Percentiles rank a stretch among this genome's conserved stretches.
These are phyloP conservation scores for Bothrops jararaca DNA, from an alignment of 2,113 vertebrate species.

Conservation along the genomic window DNA sequence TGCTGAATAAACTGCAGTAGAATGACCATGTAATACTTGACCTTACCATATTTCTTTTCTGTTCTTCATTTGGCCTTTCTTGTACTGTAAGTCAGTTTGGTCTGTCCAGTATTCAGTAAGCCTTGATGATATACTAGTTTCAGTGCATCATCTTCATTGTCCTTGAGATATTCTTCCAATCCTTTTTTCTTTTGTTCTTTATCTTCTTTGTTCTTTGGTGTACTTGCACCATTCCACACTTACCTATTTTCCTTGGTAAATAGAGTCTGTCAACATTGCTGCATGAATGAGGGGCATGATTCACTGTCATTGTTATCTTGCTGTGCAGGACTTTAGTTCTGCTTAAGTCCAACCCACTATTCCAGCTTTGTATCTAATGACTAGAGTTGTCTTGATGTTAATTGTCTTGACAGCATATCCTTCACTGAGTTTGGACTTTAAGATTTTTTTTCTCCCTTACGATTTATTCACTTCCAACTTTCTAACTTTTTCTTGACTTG, in stretches of 20 bases:
- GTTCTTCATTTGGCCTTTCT: neutral
- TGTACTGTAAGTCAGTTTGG: neutral
- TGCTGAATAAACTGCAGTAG: neutral
- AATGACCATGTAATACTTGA: neutral
- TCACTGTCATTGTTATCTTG: neutral
- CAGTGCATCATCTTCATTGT: neutral
- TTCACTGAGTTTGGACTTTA: no score
- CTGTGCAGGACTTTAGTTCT: neutral
- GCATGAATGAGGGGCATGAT: neutral
- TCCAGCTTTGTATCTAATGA: neutral
- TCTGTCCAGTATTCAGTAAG: neutral
- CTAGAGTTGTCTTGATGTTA: neutral
- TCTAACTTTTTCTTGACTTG: neutral
- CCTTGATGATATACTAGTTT: neutral
- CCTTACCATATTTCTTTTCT: neutral
- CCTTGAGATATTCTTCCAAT: neutral
- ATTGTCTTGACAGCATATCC: no score
- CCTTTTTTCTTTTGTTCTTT: neutral
- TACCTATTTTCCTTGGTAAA: neutral
- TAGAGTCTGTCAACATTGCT: neutral
- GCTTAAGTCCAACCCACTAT: neutral
- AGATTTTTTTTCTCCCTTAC: neutral
- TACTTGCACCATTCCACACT: neutral
- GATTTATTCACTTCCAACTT: neutral
- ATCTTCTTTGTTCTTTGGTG: neutral